These are phyloP conservation scores for Phasia obesa DNA, from an alignment of 2,888 invertebrate genomes.

Conservation along the genomic window DNA sequence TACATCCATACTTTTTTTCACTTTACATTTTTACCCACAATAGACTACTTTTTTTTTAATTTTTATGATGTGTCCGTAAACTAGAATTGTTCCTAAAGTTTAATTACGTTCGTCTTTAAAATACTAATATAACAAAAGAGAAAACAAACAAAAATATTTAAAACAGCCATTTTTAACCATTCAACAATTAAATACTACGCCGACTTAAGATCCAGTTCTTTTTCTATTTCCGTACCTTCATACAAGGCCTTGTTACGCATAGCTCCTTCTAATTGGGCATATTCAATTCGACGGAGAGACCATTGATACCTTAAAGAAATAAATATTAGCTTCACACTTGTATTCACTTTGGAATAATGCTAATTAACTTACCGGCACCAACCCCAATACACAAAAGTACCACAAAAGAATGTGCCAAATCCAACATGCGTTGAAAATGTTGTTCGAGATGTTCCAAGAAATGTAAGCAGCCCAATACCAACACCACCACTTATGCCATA, in stretches of 20 bases:
- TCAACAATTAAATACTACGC: slow-evolving; percentile 53
- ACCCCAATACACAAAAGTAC: slow-evolving; percentile 88
- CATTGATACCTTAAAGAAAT: slow-evolving; percentile 85
- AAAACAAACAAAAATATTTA: background rate
- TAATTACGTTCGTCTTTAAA: background rate
- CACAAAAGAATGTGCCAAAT: slow-evolving; percentile 86
- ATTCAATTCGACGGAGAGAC: slow-evolving; percentile 87
- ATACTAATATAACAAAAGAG: background rate
- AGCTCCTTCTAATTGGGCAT: slow-evolving; percentile 85
- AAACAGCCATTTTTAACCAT: background rate
- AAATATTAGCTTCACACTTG: background rate
- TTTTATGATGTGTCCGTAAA: too few relatives aligned
- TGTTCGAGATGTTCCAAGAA: slow-evolving; percentile 89
- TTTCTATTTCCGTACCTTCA: slow-evolving; percentile 86
- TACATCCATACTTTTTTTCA: too few relatives aligned
- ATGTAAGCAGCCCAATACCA: slow-evolving; percentile 86
- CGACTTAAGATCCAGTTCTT: slow-evolving; percentile 73
- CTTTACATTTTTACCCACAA: too few relatives aligned
- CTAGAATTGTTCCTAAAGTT: too few relatives aligned
- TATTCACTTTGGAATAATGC: background rate
- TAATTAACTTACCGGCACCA: slow-evolving; percentile 83
- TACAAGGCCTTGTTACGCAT: slow-evolving; percentile 85
- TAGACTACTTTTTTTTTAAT: too few relatives aligned
- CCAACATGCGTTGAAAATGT: slow-evolving; percentile 86
- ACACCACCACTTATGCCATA: slow-evolving; percentile 89